Base-by-base conservation (phyloP, 2,113 vertebrate species). In the Daboia siamensis region DNA sequence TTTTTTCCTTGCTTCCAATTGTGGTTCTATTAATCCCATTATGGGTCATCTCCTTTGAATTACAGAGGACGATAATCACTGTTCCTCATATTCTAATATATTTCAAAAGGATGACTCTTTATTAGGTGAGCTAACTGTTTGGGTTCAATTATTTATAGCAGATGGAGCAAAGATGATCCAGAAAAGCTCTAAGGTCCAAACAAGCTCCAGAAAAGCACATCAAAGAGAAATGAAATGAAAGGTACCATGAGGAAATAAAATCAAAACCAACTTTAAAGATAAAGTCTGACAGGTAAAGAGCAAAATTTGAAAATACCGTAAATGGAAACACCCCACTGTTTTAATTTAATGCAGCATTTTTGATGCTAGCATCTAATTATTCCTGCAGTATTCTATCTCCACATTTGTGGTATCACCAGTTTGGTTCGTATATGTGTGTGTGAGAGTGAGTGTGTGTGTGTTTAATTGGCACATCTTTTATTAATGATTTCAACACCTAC, bases 401-500 rank as follows among this genome's bases (percentile, higher is more conserved):
- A 93, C 96, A 94, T 96, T 97, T 97, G 96, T 97, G 96, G 96
- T 97, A 97, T 97, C 95, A 97, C 95, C 96, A 97, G 94, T 84
- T 90, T 44, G 94, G 8, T 12, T 21, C 1, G 0, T 13, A 17
- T 87, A 5, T 87, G 52, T 87, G 29, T 46, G 3, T 48, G 39
- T 85, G 46, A 48, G 46, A 5, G 15, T 59, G 39, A 61, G 46
- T 86, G 46, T 13, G 29, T 61, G 44, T 89, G 96, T 95, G 96
- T 96, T 96, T 96, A 96, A 97, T 97, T 96, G 97, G 94, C 96
- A 96, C 95, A 94, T 96, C 95, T 94, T 94, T 95, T 96, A 97
- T 96, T 97, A 97, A 97, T 97, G 97, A 96, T 95, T 97, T 96
- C 96, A 96, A 96, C 96, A 97, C 97, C 95, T 97, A 96, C 90